phyloP scores from a whole-genome alignment of 2,113 vertebrate genomes.

The Halichoeres trimaculatus region DNA sequence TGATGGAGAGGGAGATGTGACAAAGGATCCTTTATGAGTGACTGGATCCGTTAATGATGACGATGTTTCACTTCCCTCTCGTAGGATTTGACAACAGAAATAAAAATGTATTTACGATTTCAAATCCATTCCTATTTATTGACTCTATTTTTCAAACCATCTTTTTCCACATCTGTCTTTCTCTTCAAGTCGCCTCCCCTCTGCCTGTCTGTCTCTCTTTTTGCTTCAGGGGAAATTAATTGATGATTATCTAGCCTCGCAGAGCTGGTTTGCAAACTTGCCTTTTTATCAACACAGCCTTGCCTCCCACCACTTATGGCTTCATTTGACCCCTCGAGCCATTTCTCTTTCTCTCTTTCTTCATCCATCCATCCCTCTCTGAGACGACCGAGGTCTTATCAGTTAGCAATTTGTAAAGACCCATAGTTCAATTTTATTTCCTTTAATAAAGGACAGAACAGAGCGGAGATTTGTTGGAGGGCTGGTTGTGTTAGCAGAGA shows the following conservation, averaged over 20 bases:
- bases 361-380: conserved; percentile 16
- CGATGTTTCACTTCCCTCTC: conserved; percentile 12
- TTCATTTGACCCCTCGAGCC: conserved; percentile 51
- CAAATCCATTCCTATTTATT: conserved; percentile 14
- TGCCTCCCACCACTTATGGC: conserved; percentile 56
- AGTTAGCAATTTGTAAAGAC: conserved; percentile 51
- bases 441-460: conserved; percentile 49
- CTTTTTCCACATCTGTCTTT: conserved; percentile 7
- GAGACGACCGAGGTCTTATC: conserved; percentile 37
- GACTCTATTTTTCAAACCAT: neutral
- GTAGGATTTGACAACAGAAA: conserved; percentile 21
- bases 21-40: no score
- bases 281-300: conserved; percentile 55
- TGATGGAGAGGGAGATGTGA: no score
- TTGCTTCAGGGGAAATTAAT: conserved; percentile 69
- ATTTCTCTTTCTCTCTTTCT: neutral
- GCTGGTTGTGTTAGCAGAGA: conserved; percentile 30
- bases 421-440: conserved; percentile 53
- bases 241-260: conserved; percentile 70
- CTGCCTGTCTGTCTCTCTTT: conserved; percentile 16
- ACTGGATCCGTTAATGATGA: neutral
- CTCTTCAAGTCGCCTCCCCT: conserved; percentile 7
- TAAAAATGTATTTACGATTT: conserved; percentile 5
- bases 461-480: conserved; percentile 43
- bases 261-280: conserved; percentile 64